These are phyloP conservation scores for Heliconius sara DNA, from an alignment of 2,888 invertebrate genomes.

Conservation along the genomic window DNA sequence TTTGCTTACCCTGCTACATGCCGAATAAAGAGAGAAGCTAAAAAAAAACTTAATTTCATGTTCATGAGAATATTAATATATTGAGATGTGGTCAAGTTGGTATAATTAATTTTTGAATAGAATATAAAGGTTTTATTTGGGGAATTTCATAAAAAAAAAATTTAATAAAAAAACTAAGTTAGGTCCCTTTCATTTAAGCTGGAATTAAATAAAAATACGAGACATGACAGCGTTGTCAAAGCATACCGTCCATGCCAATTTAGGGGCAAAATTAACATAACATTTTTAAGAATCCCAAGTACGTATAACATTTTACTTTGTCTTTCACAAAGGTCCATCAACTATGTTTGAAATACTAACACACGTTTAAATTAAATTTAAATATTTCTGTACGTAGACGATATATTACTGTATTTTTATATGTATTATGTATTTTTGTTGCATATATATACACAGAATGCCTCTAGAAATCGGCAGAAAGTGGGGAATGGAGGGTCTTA, in stretches of 20 bases:
- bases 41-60: not conserved
- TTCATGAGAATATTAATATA: slow-evolving; percentile 8
- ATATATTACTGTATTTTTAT: not conserved
- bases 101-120: not conserved
- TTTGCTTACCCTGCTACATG: too few species aligned
- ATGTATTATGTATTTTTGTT: too few species aligned
- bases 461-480: too few species aligned
- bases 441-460: too few species aligned
- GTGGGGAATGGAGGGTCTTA: too few species aligned
- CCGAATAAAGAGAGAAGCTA: too few species aligned
- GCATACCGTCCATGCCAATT: slow-evolving; percentile 63
- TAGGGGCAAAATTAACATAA: slow-evolving; percentile 63
- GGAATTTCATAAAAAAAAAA: not conserved
- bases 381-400: slow-evolving; percentile 1
- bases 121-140: not conserved
- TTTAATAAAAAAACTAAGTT: not conserved
- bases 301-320: slow-evolving; percentile 63
- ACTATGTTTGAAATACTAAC: slow-evolving; percentile 41
- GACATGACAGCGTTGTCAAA: slow-evolving; percentile 54
- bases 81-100: not conserved
- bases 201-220: slow-evolving; percentile 20
- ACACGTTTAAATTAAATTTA: slow-evolving; percentile 19
- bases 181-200: slow-evolving; percentile 20
- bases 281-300: slow-evolving; percentile 66
- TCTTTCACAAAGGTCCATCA: slow-evolving; percentile 53